phyloP scores from a whole-genome alignment of 2,113 vertebrate species.

The Quiscalus mexicanus region DNA sequence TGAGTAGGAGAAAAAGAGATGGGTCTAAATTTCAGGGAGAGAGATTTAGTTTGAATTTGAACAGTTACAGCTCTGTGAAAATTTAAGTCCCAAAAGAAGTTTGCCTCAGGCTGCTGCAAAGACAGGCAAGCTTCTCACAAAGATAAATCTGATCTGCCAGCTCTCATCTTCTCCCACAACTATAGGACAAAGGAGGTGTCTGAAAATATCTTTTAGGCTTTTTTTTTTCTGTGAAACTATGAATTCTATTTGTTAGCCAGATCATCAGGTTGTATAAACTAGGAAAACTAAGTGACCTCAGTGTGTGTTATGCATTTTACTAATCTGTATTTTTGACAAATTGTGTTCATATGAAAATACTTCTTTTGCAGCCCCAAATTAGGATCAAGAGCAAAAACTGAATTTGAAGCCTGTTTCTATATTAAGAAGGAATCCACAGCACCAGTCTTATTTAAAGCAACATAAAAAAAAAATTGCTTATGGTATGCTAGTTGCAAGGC shows the following conservation, averaged over 20 bases:
- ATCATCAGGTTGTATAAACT: background rate
- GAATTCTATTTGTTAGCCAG: background rate
- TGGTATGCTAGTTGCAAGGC: background rate
- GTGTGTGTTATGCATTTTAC: background rate
- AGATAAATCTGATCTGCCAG: background rate
- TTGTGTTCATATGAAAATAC: background rate
- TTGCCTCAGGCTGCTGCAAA: background rate
- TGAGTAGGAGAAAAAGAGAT: background rate
- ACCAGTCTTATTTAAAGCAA: background rate
- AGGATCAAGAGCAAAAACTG: conserved; percentile 23
- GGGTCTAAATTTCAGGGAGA: background rate
- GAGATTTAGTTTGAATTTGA: background rate
- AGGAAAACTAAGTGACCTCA: background rate
- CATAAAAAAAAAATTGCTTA: background rate
- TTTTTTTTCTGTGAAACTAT: background rate
- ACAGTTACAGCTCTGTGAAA: background rate
- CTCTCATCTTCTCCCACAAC: background rate
- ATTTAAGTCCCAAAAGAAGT: background rate
- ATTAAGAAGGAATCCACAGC: background rate
- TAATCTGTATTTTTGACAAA: background rate
- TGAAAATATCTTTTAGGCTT: background rate
- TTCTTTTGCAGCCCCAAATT: conserved; percentile 69
- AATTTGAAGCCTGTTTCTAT: conserved; percentile 20
- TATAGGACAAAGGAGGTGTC: fast-evolving
- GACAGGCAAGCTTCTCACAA: background rate